Percentiles rank a stretch among this genome's conserved stretches.
These are phyloP conservation scores for Lynx canadensis DNA, from an alignment of 2,113 vertebrate genomes.

Conservation along the genomic window DNA sequence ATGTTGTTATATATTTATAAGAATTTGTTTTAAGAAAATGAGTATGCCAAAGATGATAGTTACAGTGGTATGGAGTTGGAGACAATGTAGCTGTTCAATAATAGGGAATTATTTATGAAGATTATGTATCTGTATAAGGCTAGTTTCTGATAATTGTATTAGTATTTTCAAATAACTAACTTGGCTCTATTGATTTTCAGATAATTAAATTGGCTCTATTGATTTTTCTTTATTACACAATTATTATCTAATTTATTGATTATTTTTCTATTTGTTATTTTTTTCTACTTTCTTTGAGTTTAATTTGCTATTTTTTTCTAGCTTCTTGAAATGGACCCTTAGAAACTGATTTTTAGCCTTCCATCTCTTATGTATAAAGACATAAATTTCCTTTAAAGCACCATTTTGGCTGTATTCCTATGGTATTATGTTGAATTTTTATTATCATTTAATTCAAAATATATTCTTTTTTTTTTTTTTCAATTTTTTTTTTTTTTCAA, in stretches of 20 bases:
- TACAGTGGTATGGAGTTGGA: background rate
- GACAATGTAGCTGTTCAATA: background rate
- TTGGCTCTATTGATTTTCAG: background rate
- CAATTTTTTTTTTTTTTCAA: too few relatives aligned
- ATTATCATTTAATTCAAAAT: background rate
- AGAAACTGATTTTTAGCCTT: slow-evolving; percentile 12
- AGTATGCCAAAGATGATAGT: background rate
- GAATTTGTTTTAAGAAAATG: background rate
- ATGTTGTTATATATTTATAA: background rate
- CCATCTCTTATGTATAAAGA: background rate
- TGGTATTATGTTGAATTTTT: background rate
- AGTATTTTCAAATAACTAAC: background rate
- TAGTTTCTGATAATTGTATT: background rate
- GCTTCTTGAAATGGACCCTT: background rate
- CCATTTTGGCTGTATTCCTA: background rate
- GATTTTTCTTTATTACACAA: background rate
- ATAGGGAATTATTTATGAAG: background rate
- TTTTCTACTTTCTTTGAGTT: too few relatives aligned
- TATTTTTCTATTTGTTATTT: background rate
- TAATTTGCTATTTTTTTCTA: background rate
- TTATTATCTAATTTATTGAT: slow-evolving; percentile 6
- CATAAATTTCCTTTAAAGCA: background rate
- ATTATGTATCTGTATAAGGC: background rate
- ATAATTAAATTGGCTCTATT: background rate
- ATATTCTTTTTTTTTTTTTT: too few relatives aligned